Evolutionary conservation across 2,888 invertebrate species (phyloP).

Genomic region (Taenaris catops): DNA sequence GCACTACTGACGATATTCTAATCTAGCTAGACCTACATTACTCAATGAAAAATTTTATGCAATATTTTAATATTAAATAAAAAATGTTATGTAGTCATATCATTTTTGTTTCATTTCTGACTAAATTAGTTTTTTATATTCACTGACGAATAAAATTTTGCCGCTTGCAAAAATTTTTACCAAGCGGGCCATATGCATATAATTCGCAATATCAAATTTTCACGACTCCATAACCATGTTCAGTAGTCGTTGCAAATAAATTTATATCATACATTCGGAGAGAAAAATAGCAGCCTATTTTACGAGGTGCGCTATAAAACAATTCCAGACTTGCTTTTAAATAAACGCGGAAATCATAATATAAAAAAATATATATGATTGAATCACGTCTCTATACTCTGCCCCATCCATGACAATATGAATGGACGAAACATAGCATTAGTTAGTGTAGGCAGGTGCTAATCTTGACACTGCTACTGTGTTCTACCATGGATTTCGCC

Average conservation of each 20-base stretch:
- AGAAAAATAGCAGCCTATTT: slow-evolving; percentile 16
- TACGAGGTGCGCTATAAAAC: slow-evolving; percentile 33
- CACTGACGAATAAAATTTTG: slow-evolving; percentile 9
- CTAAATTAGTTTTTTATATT: slow-evolving; percentile 5
- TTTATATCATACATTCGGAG: slow-evolving; percentile 17
- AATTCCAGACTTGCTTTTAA: too few species aligned
- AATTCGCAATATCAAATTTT: slow-evolving; percentile 16
- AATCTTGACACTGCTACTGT: too few species aligned
- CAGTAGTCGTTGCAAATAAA: slow-evolving; percentile 13
- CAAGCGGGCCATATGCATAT: slow-evolving; percentile 7
- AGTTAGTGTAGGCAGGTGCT: too few species aligned
- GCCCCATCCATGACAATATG: too few species aligned
- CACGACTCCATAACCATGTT: slow-evolving; percentile 13
- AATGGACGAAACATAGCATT: too few species aligned
- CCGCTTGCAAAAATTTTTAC: slow-evolving; percentile 8
- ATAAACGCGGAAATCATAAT: too few species aligned
- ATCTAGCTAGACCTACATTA: too few species aligned
- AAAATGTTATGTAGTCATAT: slow-evolving; percentile 2
- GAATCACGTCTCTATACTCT: too few species aligned
- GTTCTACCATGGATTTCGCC: too few species aligned
- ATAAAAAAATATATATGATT: too few species aligned
- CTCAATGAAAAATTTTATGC: not conserved
- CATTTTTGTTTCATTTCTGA: slow-evolving; percentile 5
- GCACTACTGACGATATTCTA: too few species aligned
- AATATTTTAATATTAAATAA: slow-evolving; percentile 2